A percentile compares a stretch with the other conserved stretches of the same genome.
Conservation (phyloP, 2,888 invertebrate species). For the Dyspetes luteomarginatus region DNA sequence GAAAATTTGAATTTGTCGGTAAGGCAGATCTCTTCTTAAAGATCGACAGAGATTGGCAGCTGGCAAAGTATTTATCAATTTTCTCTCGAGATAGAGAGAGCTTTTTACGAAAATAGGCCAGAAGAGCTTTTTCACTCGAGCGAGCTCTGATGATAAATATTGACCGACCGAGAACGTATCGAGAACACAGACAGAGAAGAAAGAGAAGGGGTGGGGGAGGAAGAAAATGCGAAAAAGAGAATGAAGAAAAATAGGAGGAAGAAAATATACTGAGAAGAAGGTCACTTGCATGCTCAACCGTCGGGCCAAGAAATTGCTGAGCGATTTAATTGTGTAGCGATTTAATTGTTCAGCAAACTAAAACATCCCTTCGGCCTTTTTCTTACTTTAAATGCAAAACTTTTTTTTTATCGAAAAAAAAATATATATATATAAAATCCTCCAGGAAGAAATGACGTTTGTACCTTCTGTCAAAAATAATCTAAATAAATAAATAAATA, state of each 20-base stretch:
- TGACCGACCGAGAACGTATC: conserved; percentile 48
- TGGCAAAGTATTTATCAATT: conserved; percentile 42
- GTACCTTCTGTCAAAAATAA: no score
- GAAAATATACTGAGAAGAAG: conserved; percentile 41
- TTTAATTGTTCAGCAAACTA: not conserved
- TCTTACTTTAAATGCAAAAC: no score
- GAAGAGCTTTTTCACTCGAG: conserved; percentile 16
- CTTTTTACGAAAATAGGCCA: conserved; percentile 5
- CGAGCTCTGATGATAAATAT: conserved; percentile 36
- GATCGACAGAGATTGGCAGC: conserved; percentile 35
- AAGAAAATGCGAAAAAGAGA: no score
- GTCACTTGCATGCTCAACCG: conserved; percentile 35
- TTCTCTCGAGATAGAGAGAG: not conserved
- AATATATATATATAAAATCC: no score
- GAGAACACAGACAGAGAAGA: not conserved
- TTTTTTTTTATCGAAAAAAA: no score
- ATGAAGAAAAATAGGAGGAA: conserved; percentile 1
- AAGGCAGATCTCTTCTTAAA: conserved; percentile 39
- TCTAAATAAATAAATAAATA: no score
- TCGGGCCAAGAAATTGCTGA: conserved; percentile 27
- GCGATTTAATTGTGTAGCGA: not conserved
- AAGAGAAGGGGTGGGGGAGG: not conserved
- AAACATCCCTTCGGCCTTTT: no score
- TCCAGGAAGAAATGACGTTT: no score
- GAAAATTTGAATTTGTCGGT: conserved; percentile 32